Evolutionary conservation across 53 echinoderm and acorn worm genomes (phyloP).

Genomic region (Crossaster papposus): DNA sequence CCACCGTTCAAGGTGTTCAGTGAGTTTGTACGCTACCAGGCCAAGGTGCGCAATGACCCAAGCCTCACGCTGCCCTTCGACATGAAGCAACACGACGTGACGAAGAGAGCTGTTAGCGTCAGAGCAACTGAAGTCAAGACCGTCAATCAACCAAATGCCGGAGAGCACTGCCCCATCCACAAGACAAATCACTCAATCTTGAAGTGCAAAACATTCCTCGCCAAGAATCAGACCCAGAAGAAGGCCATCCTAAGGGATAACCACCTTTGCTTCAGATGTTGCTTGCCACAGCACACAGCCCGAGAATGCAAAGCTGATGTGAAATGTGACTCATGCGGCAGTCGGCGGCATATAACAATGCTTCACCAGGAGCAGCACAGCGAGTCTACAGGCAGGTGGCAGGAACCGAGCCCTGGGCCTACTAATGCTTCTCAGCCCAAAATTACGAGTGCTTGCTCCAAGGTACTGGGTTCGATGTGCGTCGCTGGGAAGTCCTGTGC

Average conservation of each 20-base stretch:
- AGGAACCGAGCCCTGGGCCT: too few relatives aligned
- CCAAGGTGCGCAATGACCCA: constrained; percentile 61
- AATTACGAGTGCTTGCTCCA: constrained; percentile 25
- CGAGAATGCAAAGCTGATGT: background rate
- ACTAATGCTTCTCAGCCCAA: too few relatives aligned
- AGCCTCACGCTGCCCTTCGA: constrained; percentile 27
- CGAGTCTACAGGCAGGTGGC: too few relatives aligned
- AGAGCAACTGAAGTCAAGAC: background rate
- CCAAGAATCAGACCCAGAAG: background rate
- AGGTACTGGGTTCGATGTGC: constrained; percentile 9
- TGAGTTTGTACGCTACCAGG: constrained; percentile 42
- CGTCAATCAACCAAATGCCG: background rate
- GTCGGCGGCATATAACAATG: too few relatives aligned
- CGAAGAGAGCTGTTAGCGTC: background rate
- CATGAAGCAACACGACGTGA: background rate
- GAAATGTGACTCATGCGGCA: too few relatives aligned
- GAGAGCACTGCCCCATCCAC: constrained; percentile 17
- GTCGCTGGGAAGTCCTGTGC: constrained; percentile 26
- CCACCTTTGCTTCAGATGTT: constrained; percentile 13
- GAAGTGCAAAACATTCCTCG: constrained; percentile 5
- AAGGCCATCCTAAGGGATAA: constrained; percentile 15
- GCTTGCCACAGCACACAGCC: constrained; percentile 10
- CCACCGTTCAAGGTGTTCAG: constrained; percentile 61
- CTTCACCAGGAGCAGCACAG: too few relatives aligned
- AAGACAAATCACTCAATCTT: background rate